Percentiles rank a stretch among this genome's conserved stretches.
Conservation (phyloP, 1,140 invertebrate species). For the Neodiprion fabricii region DNA sequence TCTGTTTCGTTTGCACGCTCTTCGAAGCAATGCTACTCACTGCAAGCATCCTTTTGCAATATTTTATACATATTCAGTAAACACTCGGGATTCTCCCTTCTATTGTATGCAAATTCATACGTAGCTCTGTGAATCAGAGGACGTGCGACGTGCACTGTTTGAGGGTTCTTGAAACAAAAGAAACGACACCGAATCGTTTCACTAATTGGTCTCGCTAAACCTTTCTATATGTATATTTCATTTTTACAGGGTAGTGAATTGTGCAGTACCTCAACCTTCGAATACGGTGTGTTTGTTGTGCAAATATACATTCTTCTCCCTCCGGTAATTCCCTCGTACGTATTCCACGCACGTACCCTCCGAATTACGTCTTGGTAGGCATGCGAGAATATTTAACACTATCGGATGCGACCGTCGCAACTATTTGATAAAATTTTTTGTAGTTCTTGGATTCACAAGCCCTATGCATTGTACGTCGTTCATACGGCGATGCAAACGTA, state of each 20-base stretch:
- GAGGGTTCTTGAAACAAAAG: constrained; percentile 7
- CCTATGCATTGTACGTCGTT: background rate
- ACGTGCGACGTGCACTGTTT: background rate
- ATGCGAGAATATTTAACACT: background rate
- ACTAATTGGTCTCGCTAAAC: background rate
- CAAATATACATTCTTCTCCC: background rate
- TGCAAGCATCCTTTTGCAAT: too few species aligned
- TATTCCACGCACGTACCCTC: background rate
- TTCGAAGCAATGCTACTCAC: too few species aligned
- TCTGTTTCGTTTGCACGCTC: too few species aligned
- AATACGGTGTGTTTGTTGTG: background rate
- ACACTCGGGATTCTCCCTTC: too few species aligned
- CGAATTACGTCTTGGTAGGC: background rate
- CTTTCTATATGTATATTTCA: background rate
- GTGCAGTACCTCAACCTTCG: background rate
- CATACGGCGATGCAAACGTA: too few species aligned
- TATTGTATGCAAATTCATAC: too few species aligned
- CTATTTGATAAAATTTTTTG: background rate
- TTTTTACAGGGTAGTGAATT: background rate
- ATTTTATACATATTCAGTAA: too few species aligned
- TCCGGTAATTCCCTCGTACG: background rate
- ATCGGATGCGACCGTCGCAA: background rate
- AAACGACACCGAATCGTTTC: background rate
- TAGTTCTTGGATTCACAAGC: background rate
- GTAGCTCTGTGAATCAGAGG: background rate